Evolutionary conservation across 2,113 vertebrate genomes (phyloP), one percentile per base, ranked within the genome.

Genomic region (Indicator indicator): DNA sequence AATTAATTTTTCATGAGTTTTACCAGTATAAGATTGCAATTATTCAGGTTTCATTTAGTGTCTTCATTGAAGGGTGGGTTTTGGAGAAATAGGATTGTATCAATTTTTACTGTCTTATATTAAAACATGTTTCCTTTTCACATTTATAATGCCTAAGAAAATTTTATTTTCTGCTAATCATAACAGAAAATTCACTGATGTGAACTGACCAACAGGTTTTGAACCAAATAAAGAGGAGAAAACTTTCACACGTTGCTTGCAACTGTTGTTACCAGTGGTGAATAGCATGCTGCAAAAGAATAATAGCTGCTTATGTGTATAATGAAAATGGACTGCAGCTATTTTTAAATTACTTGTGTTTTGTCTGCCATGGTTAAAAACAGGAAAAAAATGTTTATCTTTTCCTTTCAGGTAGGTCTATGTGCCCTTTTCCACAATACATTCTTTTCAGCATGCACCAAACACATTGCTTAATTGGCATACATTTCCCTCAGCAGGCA

Each of bases 301-400:
- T 58, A 88, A 87, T 76, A 87, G 26, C 27, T 83, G 28, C 28
- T 73, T 93, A 42, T 83, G 42, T 68, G 20, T 77, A 28, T 74
- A 82, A 84, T 59, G 68, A 78, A 88, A 96, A 89, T 46, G 48
- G 44, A 71, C 2, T 58, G 26, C 6, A 83, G 30, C 19, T 86
- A 69, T 93, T 97, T 88, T 88, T 46, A 89, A 80, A 85, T 76
- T 75, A 54, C 32, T 77, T 90, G 67, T 16, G 55, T 95, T 87
- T 89, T 65, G 27, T 75, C 36, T 86, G 33, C 33, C 23, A 71
- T n/a, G 13, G 54, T 81, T 86, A 86, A 81, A 93, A 85, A 1
- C 33, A 83, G 18, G 24, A 67, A 85, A 86, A 89, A 30, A 20
- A 65, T 10, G 16, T 84, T 92, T 95, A 88, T 71, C 85, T 94